These are phyloP conservation scores for Rhinolophus ferrumequinum DNA, from an alignment of 2,113 vertebrate genomes.

Conservation along the genomic window DNA sequence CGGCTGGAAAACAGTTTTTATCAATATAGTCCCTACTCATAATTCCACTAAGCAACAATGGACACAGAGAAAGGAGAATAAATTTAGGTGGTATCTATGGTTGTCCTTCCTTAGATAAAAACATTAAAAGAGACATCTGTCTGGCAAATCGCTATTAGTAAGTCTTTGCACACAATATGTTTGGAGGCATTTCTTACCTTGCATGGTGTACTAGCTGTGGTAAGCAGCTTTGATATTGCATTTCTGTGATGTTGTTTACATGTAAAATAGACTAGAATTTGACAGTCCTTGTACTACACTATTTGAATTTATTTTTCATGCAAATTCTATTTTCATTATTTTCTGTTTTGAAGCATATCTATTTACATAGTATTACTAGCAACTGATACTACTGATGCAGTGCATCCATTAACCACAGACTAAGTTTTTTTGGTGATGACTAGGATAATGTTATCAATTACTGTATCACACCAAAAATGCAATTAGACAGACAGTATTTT, in stretches of 20 bases:
- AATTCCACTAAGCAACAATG: neutral
- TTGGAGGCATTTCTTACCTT: neutral
- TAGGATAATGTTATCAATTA: neutral
- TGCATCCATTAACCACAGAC: neutral
- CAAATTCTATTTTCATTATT: slow-evolving; percentile 24
- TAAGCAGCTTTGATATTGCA: neutral
- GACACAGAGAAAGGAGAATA: neutral
- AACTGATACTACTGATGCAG: neutral
- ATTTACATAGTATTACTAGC: neutral
- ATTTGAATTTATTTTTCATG: neutral
- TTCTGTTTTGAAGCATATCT: slow-evolving; percentile 15
- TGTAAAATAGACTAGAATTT: neutral
- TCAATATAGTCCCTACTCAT: neutral
- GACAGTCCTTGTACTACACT: neutral
- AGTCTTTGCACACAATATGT: neutral
- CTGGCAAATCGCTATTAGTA: neutral
- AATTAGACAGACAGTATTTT: neutral
- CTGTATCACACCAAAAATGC: neutral
- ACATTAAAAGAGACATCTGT: neutral
- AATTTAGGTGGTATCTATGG: neutral
- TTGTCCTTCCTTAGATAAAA: neutral
- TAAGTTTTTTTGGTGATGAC: neutral
- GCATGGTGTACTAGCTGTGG: neutral
- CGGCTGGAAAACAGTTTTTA: neutral
- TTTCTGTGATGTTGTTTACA: neutral